Percentiles rank a stretch among this genome's conserved stretches.
Evolutionary conservation across 2,888 invertebrate genomes (phyloP).

Genomic region (Strigamia maritima): DNA sequence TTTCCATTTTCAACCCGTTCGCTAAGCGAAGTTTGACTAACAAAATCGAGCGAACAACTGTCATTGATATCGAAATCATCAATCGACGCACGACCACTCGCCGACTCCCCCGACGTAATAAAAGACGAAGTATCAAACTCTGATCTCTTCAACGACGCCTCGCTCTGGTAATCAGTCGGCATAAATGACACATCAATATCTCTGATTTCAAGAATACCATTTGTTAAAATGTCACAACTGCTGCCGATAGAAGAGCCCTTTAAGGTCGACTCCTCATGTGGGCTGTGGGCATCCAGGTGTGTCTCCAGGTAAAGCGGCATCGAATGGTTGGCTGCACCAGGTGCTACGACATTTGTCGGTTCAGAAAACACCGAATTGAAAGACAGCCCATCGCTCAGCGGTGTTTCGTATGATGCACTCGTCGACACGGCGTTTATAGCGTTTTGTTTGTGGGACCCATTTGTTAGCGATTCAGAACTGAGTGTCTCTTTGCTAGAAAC

Average conservation of each 20-base stretch:
- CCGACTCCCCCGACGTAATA: background rate
- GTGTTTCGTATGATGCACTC: conserved; percentile 45
- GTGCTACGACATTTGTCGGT: conserved; percentile 58
- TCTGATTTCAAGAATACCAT: background rate
- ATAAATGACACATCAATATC: conserved; percentile 9
- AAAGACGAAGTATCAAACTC: background rate
- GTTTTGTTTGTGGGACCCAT: background rate
- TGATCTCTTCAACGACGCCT: background rate
- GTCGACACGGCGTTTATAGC: conserved; percentile 31
- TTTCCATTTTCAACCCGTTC: background rate
- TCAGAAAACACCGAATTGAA: conserved; percentile 73
- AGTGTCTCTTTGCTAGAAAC: conserved; percentile 25
- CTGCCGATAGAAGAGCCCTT: conserved; percentile 38
- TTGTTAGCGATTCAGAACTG: conserved; percentile 35
- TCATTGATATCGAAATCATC: background rate
- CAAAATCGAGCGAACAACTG: background rate
- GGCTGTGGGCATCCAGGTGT: conserved; percentile 34
- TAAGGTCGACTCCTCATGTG: conserved; percentile 20
- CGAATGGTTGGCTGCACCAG: conserved; percentile 39
- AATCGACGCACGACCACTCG: background rate
- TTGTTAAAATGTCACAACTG: conserved; percentile 31
- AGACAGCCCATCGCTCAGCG: conserved; percentile 62
- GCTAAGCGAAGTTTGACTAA: background rate
- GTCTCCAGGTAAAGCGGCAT: conserved; percentile 33
- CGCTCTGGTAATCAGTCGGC: background rate